Percentiles rank a stretch among this genome's conserved stretches.
These are phyloP conservation scores for Florisuga fusca DNA, from an alignment of 2,797 vertebrate species.

Conservation along the genomic window DNA sequence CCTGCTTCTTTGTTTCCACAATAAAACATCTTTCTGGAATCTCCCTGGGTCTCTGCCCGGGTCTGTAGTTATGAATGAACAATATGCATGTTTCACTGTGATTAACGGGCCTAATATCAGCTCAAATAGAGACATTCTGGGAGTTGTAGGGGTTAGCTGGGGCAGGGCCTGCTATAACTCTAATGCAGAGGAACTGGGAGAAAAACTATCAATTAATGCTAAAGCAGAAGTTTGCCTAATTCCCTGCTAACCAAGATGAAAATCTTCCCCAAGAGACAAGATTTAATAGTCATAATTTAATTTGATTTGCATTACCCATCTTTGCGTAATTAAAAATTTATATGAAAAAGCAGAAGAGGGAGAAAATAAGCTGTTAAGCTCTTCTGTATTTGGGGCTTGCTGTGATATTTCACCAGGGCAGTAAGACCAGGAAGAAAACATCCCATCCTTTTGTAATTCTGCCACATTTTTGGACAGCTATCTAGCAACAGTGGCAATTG, in stretches of 20 bases:
- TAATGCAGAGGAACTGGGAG: background rate
- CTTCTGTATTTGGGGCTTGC: background rate
- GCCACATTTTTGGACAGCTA: background rate
- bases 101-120: background rate
- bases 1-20: background rate
- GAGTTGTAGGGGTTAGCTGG: background rate
- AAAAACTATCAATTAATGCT: background rate
- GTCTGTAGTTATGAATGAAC: background rate
- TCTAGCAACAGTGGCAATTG: background rate
- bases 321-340: constrained; percentile 51
- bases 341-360: background rate
- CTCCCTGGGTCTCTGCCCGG: background rate
- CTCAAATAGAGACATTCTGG: background rate
- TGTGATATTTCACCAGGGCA: background rate
- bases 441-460: background rate
- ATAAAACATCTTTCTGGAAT: background rate
- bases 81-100: background rate
- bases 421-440: background rate
- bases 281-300: constrained; percentile 10
- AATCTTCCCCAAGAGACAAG: background rate
- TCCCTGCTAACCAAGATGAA: background rate
- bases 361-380: background rate
- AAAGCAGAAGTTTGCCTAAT: background rate
- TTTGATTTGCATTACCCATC: constrained; percentile 22
- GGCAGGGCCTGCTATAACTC: background rate